Percentiles rank a stretch among this genome's conserved stretches.
Conservation (phyloP, 2,113 vertebrate species). For the Zosterops lateralis region DNA sequence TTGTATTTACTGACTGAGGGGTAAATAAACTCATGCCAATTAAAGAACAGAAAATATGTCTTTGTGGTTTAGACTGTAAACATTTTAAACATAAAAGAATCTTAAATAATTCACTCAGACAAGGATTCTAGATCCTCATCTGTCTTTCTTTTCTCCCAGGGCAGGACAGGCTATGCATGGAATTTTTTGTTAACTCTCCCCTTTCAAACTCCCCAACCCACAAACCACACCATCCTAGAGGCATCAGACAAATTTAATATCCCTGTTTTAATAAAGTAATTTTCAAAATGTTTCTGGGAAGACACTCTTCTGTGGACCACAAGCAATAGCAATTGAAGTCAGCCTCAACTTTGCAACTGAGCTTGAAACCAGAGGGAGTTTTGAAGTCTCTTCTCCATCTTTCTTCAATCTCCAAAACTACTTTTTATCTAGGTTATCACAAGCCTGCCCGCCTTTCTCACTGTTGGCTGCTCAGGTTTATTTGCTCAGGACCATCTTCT, state of each 20-base stretch:
- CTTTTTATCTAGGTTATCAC: not conserved
- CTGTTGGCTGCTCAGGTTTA: not conserved
- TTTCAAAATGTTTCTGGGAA: not conserved
- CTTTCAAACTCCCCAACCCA: not conserved
- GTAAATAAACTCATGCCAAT: slow-evolving; percentile 57
- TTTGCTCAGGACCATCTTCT: not conserved
- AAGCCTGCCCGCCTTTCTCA: not conserved
- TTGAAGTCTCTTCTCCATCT: not conserved
- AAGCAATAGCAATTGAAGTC: not conserved
- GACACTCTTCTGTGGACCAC: not conserved
- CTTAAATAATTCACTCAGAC: slow-evolving; percentile 36
- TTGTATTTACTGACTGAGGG: slow-evolving; percentile 52
- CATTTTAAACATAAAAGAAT: slow-evolving; percentile 52
- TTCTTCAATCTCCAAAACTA: not conserved
- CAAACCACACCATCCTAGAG: not conserved
- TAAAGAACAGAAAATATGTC: slow-evolving; percentile 61
- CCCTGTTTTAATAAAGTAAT: not conserved
- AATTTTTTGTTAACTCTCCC: not conserved
- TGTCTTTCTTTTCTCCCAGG: slow-evolving; percentile 7
- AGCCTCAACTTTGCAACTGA: not conserved
- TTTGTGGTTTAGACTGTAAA: slow-evolving; percentile 56
- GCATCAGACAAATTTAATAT: not conserved
- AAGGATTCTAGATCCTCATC: not conserved
- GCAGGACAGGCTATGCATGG: not conserved
- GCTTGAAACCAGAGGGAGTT: not conserved